Conservation (phyloP, 1,140 invertebrate genomes). For the Thrips palmi region DNA sequence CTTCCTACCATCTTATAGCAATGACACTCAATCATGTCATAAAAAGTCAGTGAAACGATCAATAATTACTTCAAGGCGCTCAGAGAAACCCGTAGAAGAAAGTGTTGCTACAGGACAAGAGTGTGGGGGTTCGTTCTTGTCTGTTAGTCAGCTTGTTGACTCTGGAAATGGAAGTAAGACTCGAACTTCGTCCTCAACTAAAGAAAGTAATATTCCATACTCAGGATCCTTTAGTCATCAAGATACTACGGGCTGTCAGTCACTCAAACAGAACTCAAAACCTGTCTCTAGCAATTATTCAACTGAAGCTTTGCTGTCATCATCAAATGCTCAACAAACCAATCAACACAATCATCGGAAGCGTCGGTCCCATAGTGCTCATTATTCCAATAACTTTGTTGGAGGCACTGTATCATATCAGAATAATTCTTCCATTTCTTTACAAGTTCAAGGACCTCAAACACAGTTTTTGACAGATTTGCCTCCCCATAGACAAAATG, state of each 20-base stretch:
- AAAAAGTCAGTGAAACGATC: constrained; percentile 22
- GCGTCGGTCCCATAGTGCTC: no score
- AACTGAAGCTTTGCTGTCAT: no score
- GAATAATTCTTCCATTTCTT: no score
- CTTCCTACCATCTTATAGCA: constrained; percentile 6
- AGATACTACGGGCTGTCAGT: not conserved
- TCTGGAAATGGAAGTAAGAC: constrained; percentile 30
- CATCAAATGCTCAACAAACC: no score
- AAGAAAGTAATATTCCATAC: constrained; percentile 7
- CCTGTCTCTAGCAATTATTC: no score
- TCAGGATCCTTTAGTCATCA: constrained; percentile 5
- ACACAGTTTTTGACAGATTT: no score
- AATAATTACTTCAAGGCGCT: constrained; percentile 18
- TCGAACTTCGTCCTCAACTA: constrained; percentile 10
- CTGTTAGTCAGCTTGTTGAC: constrained; percentile 44
- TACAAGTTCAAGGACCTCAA: no score
- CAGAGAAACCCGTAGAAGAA: constrained; percentile 22
- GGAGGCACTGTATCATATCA: no score
- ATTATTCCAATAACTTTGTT: no score
- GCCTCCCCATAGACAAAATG: no score
- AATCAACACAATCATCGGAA: no score
- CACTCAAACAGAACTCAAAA: constrained; percentile 6
- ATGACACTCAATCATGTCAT: constrained; percentile 5
- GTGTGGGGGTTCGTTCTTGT: constrained; percentile 30
- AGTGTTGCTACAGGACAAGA: constrained; percentile 18